These are phyloP conservation scores for Heloderma charlesbogerti DNA, from an alignment of 2,113 vertebrate genomes.

Conservation along the genomic window DNA sequence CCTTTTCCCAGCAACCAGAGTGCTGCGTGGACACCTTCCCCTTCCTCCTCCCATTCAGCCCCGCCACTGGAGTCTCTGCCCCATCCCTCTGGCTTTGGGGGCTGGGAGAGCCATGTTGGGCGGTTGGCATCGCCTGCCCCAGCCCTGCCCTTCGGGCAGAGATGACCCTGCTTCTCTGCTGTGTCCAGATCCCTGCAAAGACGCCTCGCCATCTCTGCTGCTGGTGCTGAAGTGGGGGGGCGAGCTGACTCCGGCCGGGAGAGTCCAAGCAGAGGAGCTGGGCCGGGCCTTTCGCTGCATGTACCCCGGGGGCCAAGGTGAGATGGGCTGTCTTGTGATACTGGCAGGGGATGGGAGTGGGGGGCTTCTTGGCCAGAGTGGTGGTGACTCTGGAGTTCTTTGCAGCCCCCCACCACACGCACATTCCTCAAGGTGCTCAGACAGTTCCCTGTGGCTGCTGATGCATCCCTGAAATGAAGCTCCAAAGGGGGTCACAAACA, in stretches of 20 bases:
- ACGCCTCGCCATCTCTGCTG: constrained; percentile 86
- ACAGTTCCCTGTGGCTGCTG: too few species aligned
- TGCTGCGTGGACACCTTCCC: not conserved
- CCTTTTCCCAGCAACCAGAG: not conserved
- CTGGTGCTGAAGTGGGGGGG: constrained; percentile 98
- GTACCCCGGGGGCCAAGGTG: constrained; percentile 98
- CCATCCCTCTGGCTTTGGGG: not conserved
- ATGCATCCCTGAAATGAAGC: too few species aligned
- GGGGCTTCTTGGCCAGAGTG: not conserved
- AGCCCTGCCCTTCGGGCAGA: too few species aligned
- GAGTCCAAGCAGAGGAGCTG: constrained; percentile 96
- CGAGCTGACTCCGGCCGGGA: constrained; percentile 93
- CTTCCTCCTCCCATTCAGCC: not conserved
- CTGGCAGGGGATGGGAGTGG: fast-evolving
- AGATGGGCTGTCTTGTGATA: constrained; percentile 2
- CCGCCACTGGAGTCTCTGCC: not conserved
- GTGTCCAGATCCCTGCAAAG: constrained; percentile 82
- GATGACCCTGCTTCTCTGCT: constrained; percentile 32
- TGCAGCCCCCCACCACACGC: not conserved
- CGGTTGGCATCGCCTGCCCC: too few species aligned
- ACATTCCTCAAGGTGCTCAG: too few species aligned
- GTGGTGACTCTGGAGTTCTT: not conserved
- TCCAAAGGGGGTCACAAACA: not conserved
- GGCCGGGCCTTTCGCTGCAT: constrained; percentile 97
- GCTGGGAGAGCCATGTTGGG: not conserved